Percentiles rank a stretch among this genome's conserved stretches.
phyloP scores from a whole-genome alignment of 1,140 invertebrate genomes.

The Diuraphis noxia region DNA sequence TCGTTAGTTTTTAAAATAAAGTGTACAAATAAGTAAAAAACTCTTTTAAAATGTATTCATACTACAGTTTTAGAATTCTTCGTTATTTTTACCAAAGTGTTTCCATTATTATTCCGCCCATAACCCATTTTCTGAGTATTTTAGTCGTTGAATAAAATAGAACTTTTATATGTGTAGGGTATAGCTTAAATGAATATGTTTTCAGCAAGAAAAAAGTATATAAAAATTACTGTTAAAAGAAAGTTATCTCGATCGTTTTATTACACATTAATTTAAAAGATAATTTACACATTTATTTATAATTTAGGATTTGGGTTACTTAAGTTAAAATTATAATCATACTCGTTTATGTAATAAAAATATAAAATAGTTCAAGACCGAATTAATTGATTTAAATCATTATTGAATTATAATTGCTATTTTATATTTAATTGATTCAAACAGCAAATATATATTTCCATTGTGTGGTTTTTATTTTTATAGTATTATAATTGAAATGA shows the following conservation, averaged over 20 bases:
- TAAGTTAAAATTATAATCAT: not conserved
- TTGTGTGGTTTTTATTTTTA: not conserved
- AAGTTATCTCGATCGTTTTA: not conserved
- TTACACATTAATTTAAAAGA: not conserved
- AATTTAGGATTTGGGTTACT: not conserved
- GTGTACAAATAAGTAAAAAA: not conserved
- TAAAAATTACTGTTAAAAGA: not conserved
- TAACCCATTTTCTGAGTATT: constrained; percentile 27
- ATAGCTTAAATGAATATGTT: not conserved
- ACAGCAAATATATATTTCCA: not conserved
- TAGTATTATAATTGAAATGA: not conserved
- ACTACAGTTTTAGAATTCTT: not conserved
- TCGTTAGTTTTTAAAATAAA: not conserved
- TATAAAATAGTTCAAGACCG: not conserved
- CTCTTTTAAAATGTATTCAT: not conserved
- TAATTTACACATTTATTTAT: not conserved
- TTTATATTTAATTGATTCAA: not conserved
- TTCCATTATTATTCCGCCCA: constrained; percentile 46
- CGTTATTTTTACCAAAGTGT: constrained; percentile 21
- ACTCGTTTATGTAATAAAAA: not conserved
- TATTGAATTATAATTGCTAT: not conserved
- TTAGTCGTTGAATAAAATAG: not conserved
- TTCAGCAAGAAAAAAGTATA: not conserved
- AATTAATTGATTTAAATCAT: not conserved
- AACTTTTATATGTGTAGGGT: not conserved